phyloP scores from a whole-genome alignment of 2,797 vertebrate genomes.

The Channallabes apus region DNA sequence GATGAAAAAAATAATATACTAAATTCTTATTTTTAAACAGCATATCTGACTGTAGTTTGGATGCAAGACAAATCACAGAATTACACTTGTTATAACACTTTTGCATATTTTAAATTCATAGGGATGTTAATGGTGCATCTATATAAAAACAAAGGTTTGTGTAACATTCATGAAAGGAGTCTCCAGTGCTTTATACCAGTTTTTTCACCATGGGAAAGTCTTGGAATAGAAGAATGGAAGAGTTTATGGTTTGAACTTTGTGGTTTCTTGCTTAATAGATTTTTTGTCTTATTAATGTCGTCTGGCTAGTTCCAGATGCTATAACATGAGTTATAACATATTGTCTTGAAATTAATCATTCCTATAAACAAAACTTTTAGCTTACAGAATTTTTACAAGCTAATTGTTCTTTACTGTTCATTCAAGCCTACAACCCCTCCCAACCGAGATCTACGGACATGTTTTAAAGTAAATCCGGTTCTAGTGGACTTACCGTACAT shows the following conservation, averaged over 20 bases:
- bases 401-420: neutral
- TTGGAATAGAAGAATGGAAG: neutral
- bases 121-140: neutral
- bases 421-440: neutral
- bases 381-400: neutral
- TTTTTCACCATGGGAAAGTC: neutral
- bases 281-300: neutral
- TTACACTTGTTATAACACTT: neutral
- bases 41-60: neutral
- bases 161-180: neutral
- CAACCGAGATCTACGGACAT: neutral
- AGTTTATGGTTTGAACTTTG: neutral
- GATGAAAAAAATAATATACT: too few species aligned
- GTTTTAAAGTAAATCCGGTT: neutral
- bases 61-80: neutral
- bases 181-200: neutral
- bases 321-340: neutral
- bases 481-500: neutral
- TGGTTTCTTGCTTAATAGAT: neutral
- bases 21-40: too few species aligned
- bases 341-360: neutral
- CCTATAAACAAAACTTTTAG: neutral
- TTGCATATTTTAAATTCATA: neutral
- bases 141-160: neutral
- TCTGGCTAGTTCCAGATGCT: neutral